phyloP scores from a whole-genome alignment of 2,113 vertebrate genomes.

The Heterochromis multidens region DNA sequence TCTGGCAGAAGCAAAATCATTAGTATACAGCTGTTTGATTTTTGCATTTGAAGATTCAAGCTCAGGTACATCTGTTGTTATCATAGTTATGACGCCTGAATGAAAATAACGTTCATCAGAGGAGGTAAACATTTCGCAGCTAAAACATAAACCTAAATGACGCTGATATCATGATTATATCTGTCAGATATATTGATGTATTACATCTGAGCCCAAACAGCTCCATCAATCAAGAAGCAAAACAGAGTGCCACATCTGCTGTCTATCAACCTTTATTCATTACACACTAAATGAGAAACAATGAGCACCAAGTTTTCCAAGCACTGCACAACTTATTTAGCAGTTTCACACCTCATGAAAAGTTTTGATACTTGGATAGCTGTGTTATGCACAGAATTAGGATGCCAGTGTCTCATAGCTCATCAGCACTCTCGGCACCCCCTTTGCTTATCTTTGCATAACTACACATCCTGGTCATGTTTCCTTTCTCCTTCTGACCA shows the following conservation, averaged over 20 bases:
- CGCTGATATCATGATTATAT: not conserved
- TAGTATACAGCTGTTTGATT: conserved; percentile 30
- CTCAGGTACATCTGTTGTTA: conserved; percentile 18
- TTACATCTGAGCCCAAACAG: not conserved
- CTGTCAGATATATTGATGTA: not conserved
- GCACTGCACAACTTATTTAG: not conserved
- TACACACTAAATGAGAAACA: not conserved
- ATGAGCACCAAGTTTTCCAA: not conserved
- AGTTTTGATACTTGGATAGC: conserved; percentile 35
- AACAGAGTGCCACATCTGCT: not conserved
- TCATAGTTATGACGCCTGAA: not conserved
- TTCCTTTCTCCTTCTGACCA: conserved; percentile 75
- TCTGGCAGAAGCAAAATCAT: conserved; percentile 3
- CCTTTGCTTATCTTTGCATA: conserved; percentile 70
- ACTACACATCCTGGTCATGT: conserved; percentile 74
- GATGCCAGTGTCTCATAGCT: conserved; percentile 55
- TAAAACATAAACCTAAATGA: not conserved
- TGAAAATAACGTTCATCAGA: not conserved
- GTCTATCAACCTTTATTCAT: conserved; percentile 1
- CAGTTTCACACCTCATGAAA: not conserved
- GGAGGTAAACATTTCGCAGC: not conserved
- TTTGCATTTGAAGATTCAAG: conserved; percentile 34
- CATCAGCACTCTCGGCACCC: conserved; percentile 68
- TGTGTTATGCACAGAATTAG: conserved; percentile 41
- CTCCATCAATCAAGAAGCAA: not conserved